phyloP scores from a whole-genome alignment of 2,888 invertebrate species.

The Melinaea menophilus region DNA sequence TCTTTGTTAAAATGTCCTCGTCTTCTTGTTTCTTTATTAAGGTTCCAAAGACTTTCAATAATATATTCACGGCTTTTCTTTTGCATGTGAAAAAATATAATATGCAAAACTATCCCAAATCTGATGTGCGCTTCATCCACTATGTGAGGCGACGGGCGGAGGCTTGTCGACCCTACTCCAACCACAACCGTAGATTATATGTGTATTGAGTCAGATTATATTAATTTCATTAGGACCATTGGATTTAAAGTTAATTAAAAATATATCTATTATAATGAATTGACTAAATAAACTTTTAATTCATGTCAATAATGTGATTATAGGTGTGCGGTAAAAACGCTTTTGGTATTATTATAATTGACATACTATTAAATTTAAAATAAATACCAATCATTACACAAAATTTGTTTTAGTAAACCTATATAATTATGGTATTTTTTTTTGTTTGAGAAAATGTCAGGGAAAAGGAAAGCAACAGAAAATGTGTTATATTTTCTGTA shows the following conservation, averaged over 20 bases:
- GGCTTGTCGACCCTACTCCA: conserved; percentile 75
- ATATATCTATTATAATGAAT: too few species aligned
- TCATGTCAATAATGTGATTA: too few species aligned
- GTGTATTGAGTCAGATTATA: background rate
- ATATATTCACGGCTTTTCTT: conserved; percentile 9
- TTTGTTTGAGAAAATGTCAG: conserved; percentile 11
- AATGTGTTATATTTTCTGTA: too few species aligned
- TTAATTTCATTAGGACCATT: background rate
- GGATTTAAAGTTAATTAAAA: too few species aligned
- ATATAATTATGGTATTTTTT: background rate
- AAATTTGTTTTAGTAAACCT: too few species aligned
- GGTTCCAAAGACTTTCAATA: conserved; percentile 16
- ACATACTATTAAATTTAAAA: too few species aligned
- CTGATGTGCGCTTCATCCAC: conserved; percentile 68
- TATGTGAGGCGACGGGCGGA: conserved; percentile 65
- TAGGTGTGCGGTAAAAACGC: too few species aligned
- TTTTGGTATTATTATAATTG: too few species aligned
- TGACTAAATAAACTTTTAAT: too few species aligned
- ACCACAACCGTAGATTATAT: conserved; percentile 35
- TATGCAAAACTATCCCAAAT: conserved; percentile 62
- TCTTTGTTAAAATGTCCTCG: conserved; percentile 19
- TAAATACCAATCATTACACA: too few species aligned
- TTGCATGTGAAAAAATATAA: conserved; percentile 25
- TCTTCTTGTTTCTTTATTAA: conserved; percentile 31
- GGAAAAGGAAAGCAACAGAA: too few species aligned